A percentile compares a stretch with the other conserved stretches of the same genome.
phyloP scores from a whole-genome alignment of 2,888 invertebrate genomes.

The Ethmia dodecea region DNA sequence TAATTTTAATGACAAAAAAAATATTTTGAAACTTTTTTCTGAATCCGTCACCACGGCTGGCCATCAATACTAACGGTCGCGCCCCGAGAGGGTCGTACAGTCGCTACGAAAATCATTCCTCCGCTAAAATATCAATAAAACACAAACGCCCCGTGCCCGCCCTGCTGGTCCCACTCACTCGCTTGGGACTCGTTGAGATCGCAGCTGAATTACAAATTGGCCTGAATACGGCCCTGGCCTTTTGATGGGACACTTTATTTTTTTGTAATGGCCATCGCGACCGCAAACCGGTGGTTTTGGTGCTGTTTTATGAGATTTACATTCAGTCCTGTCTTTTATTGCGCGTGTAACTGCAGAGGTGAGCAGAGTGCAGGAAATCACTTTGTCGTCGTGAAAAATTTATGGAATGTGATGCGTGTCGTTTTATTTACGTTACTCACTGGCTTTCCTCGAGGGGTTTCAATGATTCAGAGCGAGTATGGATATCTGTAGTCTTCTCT shows the following conservation, averaged over 20 bases:
- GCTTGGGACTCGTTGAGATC: slow-evolving; percentile 51
- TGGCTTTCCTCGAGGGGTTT: no score
- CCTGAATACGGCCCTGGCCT: slow-evolving; percentile 47
- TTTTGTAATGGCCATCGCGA: slow-evolving; percentile 48
- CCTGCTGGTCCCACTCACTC: slow-evolving; percentile 23
- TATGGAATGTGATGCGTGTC: no score
- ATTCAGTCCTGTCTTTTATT: slow-evolving; percentile 65
- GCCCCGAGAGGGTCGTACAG: slow-evolving; percentile 60
- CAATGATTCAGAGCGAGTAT: no score
- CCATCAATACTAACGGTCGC: slow-evolving; percentile 64
- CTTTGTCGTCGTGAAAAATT: slow-evolving; percentile 44
- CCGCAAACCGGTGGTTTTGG: slow-evolving; percentile 39
- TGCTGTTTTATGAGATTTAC: slow-evolving; percentile 51
- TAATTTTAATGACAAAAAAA: no score
- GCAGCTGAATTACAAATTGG: slow-evolving; percentile 57
- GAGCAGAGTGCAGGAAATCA: slow-evolving; percentile 30
- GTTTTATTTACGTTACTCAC: no score
- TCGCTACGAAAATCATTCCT: slow-evolving; percentile 69
- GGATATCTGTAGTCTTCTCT: no score
- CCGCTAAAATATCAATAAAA: slow-evolving; percentile 76
- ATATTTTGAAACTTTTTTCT: background rate
- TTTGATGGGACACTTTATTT: slow-evolving; percentile 71
- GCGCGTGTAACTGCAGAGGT: slow-evolving; percentile 37
- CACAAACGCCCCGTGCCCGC: slow-evolving; percentile 43
- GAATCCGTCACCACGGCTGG: slow-evolving; percentile 13